Evolutionary conservation across 2,113 vertebrate species (phyloP).

Genomic region (Calidris pygmaea): DNA sequence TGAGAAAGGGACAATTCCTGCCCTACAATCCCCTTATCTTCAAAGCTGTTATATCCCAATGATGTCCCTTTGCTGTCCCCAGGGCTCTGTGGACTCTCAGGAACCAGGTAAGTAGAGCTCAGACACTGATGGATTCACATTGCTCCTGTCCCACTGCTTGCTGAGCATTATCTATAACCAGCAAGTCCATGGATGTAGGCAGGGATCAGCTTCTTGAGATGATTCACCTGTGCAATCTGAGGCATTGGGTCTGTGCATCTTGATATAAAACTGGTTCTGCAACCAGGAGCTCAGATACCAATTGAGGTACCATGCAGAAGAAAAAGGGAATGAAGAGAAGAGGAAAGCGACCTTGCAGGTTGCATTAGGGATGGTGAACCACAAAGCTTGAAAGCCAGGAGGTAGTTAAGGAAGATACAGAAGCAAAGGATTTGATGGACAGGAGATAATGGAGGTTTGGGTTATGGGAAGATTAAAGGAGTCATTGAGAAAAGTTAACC

Average conservation of each 20-base stretch:
- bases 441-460: neutral
- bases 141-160: neutral
- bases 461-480: neutral
- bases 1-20: neutral
- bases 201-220: neutral
- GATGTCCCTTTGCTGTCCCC: neutral
- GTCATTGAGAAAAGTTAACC: neutral
- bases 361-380: neutral
- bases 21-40: neutral
- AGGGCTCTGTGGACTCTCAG: neutral
- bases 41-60: neutral
- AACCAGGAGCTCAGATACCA: neutral
- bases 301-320: neutral
- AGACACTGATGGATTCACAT: neutral
- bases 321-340: neutral
- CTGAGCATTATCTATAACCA: neutral
- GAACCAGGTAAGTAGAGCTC: neutral
- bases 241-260: too few relatives aligned
- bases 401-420: neutral
- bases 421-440: neutral
- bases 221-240: neutral
- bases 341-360: fast-evolving
- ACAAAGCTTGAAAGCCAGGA: neutral
- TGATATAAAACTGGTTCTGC: neutral
- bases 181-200: neutral